Base-by-base conservation (phyloP, 2,888 invertebrate species). In the Cataglyphis cursor region DNA sequence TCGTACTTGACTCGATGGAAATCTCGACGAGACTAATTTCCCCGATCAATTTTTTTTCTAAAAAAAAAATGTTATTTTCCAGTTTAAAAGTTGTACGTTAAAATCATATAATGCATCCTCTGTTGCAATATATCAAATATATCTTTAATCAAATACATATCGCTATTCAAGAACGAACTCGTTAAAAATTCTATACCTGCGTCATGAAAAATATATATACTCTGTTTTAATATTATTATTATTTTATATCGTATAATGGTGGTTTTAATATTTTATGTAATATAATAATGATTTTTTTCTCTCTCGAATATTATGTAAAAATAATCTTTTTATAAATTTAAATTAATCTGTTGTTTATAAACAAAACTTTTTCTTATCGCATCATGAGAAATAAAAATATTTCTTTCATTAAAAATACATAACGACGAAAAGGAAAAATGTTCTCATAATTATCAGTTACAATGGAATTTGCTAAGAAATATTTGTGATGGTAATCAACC, bases 401-500 rank as follows among this genome's bases (percentile, higher is more conserved):
- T n/a, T 61, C 31, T 35, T 62, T 54, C 9, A 3, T 24, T 8
- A 64, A 75, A 51, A 8, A 6, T 74, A 4, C 15, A 31, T 15
- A 0, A 48, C 48, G 38, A 68, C 48, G 66, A 31, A 48, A 65
- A 82, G 41, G 70, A 64, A 6, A 48, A 82, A 83, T 84, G 83
- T 76, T 89, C 82, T 86, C 84, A 84, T 86, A 81, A 48, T 88
- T 88, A 88, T 88, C 84, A 81, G 85, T 81, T 83, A 85, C 28
- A 44, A 59, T 65, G 80, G 70, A 76, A 85, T 83, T 74, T 85
- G 35, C 78, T 57, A 62, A 10, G 78, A 81, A 83, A 83, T 81
- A 84, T 86, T 88, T 83, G 83, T 84, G 87, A 88, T 83, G 76
- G 74, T 85, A 90, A 90, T 90, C 87, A 90, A 88, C 72, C 87